Conservation (phyloP, 2,888 invertebrate genomes). For the Aelia acuminata region DNA sequence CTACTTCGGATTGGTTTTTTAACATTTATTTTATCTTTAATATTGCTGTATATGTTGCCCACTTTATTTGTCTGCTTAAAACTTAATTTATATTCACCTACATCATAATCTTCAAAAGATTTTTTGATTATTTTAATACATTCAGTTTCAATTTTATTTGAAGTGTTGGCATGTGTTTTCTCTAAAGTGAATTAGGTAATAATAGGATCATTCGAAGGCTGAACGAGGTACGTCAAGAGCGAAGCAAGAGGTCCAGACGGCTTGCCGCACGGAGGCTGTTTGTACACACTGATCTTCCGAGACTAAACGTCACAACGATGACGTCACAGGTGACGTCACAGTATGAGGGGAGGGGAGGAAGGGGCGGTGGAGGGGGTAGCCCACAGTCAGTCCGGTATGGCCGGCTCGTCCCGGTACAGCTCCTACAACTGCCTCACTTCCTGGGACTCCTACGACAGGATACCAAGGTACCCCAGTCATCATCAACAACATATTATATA, state of each 20-base stretch:
- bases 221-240: too few species aligned
- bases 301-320: neutral
- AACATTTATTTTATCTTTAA: too few species aligned
- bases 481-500: neutral
- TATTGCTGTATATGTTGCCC: too few species aligned
- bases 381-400: constrained; percentile 61
- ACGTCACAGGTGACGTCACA: neutral
- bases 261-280: neutral
- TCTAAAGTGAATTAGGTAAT: too few species aligned
- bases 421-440: constrained; percentile 91
- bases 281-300: neutral
- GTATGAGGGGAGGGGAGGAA: constrained; percentile 45
- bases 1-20: too few species aligned
- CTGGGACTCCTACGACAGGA: constrained; percentile 92
- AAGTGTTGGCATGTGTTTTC: too few species aligned
- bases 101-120: too few species aligned
- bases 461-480: constrained; percentile 80
- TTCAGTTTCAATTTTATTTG: too few species aligned
- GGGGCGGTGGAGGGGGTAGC: constrained; percentile 58
- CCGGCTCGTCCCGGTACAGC: constrained; percentile 80
- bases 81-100: too few species aligned
- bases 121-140: too few species aligned
- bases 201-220: too few species aligned
- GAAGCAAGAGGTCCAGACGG: neutral
- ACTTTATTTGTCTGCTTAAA: too few species aligned